Evolutionary conservation across 2,797 vertebrate genomes (phyloP), one percentile per base, ranked within the genome.

Genomic region (Anniella stebbinsi): DNA sequence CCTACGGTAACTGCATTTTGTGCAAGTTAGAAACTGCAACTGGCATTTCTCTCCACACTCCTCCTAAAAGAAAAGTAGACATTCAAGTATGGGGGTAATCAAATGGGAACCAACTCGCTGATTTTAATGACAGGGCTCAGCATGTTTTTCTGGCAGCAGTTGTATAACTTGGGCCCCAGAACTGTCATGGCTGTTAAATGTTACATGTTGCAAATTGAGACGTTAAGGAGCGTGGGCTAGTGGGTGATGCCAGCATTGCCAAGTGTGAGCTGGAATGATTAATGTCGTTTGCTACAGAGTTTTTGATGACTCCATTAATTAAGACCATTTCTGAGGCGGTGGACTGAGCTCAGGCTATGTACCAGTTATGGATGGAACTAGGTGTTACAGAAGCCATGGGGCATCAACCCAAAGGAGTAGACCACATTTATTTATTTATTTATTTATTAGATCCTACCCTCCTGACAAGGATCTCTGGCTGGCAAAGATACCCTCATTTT

Each of bases 261-360:
- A 76, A 94, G 94, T 90, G 69, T 3, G 76, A 5, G 70, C 94
- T 88, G 91, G 85, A 77, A 82, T 94, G 93, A 96, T 94, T 93
- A 95, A 96, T 91, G 69, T 88, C 51, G 83, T 93, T 95, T 92
- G 82, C 0, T 13, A 81, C 87, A 85, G 90, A 92, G 76, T 94
- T 96, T 96, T 94, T 96, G 93, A 96, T 73, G 28, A 92, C 75
- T 93, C 63, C 87, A 91, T 95, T 95, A 95, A 95, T 93, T 95
- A 95, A 89, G 95, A 80, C 45, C 1, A 91, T 92, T 93, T 93
- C 18, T 36, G 30, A 78, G 30, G 13, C 33, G 38, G 23, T 63
- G 21, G 28, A 7, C 25, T 8, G 60, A 77, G 36, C 25, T 15
- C 60, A 23, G 23, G 54, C 17, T 57, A 4, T 5, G 12, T 17